These are phyloP conservation scores for Echeneis naucrates DNA, from an alignment of 2,797 vertebrate genomes.

Conservation along the genomic window DNA sequence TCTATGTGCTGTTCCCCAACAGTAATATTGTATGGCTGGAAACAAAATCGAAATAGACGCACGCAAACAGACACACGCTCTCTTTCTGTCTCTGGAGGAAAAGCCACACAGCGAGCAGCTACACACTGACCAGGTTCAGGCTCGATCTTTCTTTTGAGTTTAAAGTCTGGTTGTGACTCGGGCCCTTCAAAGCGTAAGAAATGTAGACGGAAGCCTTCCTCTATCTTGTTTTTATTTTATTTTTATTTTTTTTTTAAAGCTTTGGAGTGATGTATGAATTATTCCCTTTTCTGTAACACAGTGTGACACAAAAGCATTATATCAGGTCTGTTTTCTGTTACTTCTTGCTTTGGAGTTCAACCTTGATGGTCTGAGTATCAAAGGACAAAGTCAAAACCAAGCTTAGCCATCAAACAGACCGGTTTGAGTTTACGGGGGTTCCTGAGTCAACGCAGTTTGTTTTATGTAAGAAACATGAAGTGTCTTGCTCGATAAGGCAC, in stretches of 20 bases:
- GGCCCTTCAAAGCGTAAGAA: constrained; percentile 35
- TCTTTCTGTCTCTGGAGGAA: constrained; percentile 34
- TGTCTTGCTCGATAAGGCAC: constrained; percentile 85
- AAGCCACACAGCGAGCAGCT: constrained; percentile 55
- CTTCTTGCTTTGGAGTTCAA: constrained; percentile 41
- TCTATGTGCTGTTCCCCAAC: constrained; percentile 39
- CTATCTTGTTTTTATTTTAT: constrained; percentile 1
- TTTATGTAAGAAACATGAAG: constrained; percentile 62
- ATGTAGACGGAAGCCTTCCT: constrained; percentile 39
- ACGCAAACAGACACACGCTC: constrained; percentile 17
- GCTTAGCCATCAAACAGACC: constrained; percentile 53
- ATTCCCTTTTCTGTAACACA: constrained; percentile 66
- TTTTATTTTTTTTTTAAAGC: constrained; percentile 50
- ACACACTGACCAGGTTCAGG: constrained; percentile 37
- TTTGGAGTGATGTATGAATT: constrained; percentile 43
- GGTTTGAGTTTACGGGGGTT: constrained; percentile 67
- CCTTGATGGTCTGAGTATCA: constrained; percentile 40
- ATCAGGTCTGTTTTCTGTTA: constrained; percentile 41
- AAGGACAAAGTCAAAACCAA: constrained; percentile 48
- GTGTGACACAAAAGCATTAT: constrained; percentile 42
- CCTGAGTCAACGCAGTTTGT: constrained; percentile 75
- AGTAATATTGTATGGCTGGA: constrained; percentile 30
- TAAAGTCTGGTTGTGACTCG: constrained; percentile 28
- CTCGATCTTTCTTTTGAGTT: constrained; percentile 26
- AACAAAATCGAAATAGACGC: constrained; percentile 46